Base-by-base conservation (phyloP, 1,140 invertebrate genomes). In the Drosophila hydei region DNA sequence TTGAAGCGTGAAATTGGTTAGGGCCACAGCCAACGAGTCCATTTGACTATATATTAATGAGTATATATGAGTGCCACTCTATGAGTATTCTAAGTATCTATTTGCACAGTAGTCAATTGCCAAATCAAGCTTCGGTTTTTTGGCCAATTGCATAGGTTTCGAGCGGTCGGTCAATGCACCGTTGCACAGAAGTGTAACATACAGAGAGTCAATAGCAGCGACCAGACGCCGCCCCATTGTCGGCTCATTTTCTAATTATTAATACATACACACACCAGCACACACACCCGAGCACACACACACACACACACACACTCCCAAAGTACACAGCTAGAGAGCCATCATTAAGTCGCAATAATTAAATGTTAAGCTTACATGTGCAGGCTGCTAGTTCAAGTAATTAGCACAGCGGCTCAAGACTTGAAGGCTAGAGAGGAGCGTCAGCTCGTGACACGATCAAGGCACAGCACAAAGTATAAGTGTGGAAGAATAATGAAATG, bases 291-390 rank as follows among this genome's bases (percentile, higher is more conserved):
- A 3, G 21, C 21, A 23, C 25, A 61, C 47, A 25, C 25, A 51
- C 5, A 54, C 48, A 52, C 14, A 45, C 18, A 36, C 1, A 47
- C 16, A 65, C 16, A 54, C 48, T 38, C 23, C 43, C 43, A 47
- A 36, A 60, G 16, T 18, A 16, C 62, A 43, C 23, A 54, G 54
- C 16, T 8, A 62, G 52, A 50, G 60, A 51, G 69, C 63, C 81
- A 68, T 85, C 80, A 85, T 85, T 87, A 85, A 87, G 77, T 85
- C 80, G 81, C 83, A 77, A 87, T 87, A 87, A 88, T 87, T 87
- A 87, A 87, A 87, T 88, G 83, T 87, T 81, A 75, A 80, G 75
- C 81, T 77, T 77, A 88, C 81, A 88, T 67, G 77, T 75, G 77
- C 77, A 67, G 25, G 75, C 75, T 76, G 55, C 78, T 75, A 80